A percentile compares a stretch with the other conserved stretches of the same genome.
Conservation (phyloP, 2,797 vertebrate species). For the Sardinella longiceps region DNA sequence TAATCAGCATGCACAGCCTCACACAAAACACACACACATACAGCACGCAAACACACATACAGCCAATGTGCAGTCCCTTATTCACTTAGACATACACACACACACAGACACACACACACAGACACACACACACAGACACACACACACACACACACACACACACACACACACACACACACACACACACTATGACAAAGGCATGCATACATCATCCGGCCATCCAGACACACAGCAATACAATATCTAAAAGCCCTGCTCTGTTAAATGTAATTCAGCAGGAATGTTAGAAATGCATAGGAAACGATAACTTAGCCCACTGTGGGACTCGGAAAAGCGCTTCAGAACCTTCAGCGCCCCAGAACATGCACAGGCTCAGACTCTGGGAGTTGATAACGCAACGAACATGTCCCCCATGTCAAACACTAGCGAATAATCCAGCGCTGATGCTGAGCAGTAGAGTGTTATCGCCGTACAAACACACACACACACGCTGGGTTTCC, state of each 20-base stretch:
- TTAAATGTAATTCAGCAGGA: neutral
- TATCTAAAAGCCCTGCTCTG: constrained; percentile 12
- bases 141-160: neutral
- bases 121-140: neutral
- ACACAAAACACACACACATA: neutral
- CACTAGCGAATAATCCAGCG: neutral
- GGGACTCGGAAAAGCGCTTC: neutral
- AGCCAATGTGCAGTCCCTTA: neutral
- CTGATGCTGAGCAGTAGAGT: neutral
- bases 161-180: neutral
- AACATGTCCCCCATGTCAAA: neutral
- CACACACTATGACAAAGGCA: neutral
- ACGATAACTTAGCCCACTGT: neutral
- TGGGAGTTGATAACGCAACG: neutral
- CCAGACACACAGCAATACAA: neutral
- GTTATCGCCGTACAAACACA: neutral
- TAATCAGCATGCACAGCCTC: neutral
- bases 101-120: neutral
- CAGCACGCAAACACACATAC: neutral
- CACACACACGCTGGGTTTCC: neutral
- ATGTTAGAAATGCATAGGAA: neutral
- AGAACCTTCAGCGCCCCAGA: neutral
- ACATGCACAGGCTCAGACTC: neutral
- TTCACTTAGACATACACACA: no score
- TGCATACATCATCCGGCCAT: constrained; percentile 5